A percentile compares a stretch with the other conserved stretches of the same genome.
These are phyloP conservation scores for Dasypus novemcinctus DNA, from an alignment of 2,113 vertebrate genomes.

Conservation along the genomic window DNA sequence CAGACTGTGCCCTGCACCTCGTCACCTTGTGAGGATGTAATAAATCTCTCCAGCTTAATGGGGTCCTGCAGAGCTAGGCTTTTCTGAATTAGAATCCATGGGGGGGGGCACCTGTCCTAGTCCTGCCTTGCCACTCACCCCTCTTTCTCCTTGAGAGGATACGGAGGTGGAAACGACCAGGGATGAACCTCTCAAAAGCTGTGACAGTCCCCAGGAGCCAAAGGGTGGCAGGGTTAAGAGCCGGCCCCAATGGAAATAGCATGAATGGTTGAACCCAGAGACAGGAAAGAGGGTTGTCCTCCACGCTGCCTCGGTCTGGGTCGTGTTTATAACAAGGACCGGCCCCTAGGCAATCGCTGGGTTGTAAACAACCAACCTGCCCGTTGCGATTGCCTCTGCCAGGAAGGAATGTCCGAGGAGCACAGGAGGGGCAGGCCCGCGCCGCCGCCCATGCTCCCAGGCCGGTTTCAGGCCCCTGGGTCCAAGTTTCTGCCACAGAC, in stretches of 20 bases:
- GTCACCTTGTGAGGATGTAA: too few relatives aligned
- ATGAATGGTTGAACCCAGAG: neutral
- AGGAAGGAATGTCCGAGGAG: conserved; percentile 2
- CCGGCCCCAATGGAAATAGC: too few relatives aligned
- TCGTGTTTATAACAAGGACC: neutral
- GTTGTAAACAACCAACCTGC: conserved; percentile 40
- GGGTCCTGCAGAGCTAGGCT: neutral
- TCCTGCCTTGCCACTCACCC: neutral
- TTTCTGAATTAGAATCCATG: neutral
- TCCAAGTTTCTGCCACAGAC: conserved; percentile 72
- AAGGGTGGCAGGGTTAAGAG: neutral
- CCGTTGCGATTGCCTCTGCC: neutral
- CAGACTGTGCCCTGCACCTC: neutral
- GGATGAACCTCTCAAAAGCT: neutral
- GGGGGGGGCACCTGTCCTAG: accelerated
- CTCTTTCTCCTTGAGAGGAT: neutral
- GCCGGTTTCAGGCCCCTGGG: conserved; percentile 61
- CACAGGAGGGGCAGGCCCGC: neutral
- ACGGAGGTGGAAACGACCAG: too few relatives aligned
- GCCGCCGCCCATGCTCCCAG: neutral
- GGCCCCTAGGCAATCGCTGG: neutral
- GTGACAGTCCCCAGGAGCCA: neutral
- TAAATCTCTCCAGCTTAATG: neutral
- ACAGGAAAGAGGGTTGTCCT: neutral
- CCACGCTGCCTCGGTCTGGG: neutral